phyloP scores from a whole-genome alignment of 92 coral and sea anemone species.

The Pocillopora grandis region DNA sequence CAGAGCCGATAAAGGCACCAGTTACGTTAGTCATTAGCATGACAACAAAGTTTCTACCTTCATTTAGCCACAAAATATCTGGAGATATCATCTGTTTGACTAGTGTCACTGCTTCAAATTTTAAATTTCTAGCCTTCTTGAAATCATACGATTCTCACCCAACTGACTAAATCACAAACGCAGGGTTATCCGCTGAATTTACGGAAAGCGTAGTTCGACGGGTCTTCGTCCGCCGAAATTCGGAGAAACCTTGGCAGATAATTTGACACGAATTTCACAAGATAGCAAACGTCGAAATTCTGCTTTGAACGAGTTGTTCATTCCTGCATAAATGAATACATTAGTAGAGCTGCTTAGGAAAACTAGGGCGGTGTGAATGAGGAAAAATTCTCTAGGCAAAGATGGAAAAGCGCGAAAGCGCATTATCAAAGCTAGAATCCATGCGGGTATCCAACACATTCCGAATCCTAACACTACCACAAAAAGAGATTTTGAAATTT shows the following conservation, averaged over 20 bases:
- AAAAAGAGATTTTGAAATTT: conserved; percentile 32
- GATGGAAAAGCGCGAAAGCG: conserved; percentile 34
- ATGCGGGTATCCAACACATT: conserved; percentile 56
- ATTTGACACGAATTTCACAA: background rate
- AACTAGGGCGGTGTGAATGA: conserved; percentile 31
- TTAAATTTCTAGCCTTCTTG: no score
- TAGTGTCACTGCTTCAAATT: no score
- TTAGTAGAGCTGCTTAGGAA: conserved; percentile 58
- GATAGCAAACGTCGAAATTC: conserved; percentile 43
- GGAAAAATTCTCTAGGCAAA: conserved; percentile 5
- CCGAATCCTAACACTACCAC: conserved; percentile 34
- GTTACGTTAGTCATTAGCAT: no score
- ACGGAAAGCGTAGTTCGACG: background rate
- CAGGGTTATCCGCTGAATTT: no score
- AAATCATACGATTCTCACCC: no score
- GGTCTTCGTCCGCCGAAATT: background rate
- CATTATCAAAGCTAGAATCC: conserved; percentile 39
- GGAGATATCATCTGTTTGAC: no score
- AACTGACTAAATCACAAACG: no score
- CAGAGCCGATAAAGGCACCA: no score
- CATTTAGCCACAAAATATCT: no score
- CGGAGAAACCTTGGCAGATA: background rate
- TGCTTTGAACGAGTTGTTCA: conserved; percentile 47
- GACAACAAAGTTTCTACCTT: no score
- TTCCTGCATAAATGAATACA: conserved; percentile 59